Evolutionary conservation across 1,140 invertebrate species (phyloP).

Genomic region (Microplitis demolitor): DNA sequence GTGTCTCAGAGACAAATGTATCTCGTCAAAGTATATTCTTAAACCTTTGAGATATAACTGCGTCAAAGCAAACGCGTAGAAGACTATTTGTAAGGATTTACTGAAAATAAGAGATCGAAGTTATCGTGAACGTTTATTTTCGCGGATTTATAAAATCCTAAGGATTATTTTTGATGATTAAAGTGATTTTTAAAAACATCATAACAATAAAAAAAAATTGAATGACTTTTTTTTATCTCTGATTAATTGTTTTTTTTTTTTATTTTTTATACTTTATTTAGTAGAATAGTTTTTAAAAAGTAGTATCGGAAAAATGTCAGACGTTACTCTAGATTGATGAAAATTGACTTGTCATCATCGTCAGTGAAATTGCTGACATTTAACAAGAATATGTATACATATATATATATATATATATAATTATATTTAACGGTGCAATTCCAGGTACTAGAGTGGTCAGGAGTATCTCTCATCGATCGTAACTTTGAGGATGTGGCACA

Average conservation of each 20-base stretch:
- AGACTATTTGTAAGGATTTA: conserved; percentile 6
- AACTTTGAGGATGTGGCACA: conserved; percentile 84
- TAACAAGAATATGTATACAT: neutral
- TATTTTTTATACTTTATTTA: no score
- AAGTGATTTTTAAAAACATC: no score
- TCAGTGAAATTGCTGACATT: no score
- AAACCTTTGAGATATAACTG: conserved; percentile 6
- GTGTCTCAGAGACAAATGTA: neutral
- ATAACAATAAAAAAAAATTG: no score
- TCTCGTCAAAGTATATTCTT: neutral
- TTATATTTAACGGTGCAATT: conserved; percentile 23
- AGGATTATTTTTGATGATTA: no score
- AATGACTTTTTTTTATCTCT: no score
- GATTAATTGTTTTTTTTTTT: no score
- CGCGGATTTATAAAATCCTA: no score
- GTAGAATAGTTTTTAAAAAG: no score
- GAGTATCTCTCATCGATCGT: conserved; percentile 82
- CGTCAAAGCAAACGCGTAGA: neutral
- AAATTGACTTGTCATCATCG: no score
- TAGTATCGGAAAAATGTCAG: no score
- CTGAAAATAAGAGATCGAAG: neutral
- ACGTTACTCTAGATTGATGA: no score
- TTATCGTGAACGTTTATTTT: neutral
- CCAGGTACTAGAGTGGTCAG: conserved; percentile 80
- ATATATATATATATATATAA: neutral